Conservation (phyloP, 1,140 invertebrate species). For the Augochlora pura region DNA sequence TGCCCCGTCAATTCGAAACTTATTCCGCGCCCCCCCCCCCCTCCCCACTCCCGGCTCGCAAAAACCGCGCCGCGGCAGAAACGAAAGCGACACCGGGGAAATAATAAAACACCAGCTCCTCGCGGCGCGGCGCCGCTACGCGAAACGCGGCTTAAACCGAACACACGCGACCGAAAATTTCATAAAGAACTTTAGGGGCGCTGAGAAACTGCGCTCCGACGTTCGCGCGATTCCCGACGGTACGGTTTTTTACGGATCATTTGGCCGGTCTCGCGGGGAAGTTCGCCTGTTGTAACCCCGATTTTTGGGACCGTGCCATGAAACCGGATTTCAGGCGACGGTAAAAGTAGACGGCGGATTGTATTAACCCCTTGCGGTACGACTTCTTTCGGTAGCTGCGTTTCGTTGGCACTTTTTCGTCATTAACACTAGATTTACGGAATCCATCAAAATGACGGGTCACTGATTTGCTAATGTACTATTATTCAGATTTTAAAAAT, state of each 20-base stretch:
- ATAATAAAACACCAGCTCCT: constrained; percentile 9
- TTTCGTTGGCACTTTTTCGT: no score
- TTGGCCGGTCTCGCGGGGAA: not conserved
- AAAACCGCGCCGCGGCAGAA: not conserved
- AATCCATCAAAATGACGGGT: no score
- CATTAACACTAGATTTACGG: no score
- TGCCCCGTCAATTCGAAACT: not conserved
- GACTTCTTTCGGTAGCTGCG: no score
- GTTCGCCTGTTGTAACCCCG: no score
- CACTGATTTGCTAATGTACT: no score
- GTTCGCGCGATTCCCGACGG: not conserved
- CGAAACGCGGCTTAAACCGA: not conserved
- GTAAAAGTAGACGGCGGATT: no score
- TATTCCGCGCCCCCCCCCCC: not conserved
- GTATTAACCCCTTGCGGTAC: no score
- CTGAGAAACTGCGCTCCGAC: not conserved
- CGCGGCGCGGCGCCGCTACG: not conserved
- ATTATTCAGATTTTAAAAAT: no score
- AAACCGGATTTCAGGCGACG: not conserved
- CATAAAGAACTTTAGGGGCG: constrained; percentile 14
- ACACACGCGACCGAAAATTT: constrained; percentile 1
- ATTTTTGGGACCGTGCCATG: not conserved
- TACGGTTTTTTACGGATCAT: not conserved
- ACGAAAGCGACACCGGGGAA: constrained; percentile 2
- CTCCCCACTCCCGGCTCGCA: no score